These are phyloP conservation scores for Entelurus aequoreus DNA, from an alignment of 2,113 vertebrate genomes.

Conservation along the genomic window DNA sequence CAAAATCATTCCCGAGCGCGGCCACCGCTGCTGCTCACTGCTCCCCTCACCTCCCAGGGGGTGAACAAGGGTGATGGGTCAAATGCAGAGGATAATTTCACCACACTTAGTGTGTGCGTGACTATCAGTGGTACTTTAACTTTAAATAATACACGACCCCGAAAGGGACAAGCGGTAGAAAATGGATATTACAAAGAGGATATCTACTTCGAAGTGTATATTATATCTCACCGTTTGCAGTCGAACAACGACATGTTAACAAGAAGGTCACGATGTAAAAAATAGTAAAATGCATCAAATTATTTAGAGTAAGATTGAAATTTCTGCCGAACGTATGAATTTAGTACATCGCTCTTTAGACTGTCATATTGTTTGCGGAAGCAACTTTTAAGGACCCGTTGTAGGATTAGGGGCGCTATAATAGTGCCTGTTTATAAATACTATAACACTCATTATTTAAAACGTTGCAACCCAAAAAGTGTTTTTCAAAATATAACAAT, in stretches of 20 bases:
- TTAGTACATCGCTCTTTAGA: neutral
- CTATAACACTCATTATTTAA: neutral
- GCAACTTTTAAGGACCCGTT: slow-evolving; percentile 19
- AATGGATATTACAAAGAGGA: too few relatives aligned
- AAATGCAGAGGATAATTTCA: too few relatives aligned
- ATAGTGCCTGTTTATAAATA: slow-evolving; percentile 23
- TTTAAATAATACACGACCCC: too few relatives aligned
- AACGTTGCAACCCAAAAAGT: neutral
- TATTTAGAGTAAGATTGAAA: neutral
- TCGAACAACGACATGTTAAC: slow-evolving; percentile 24
- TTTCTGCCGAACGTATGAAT: neutral
- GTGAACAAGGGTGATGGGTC: too few relatives aligned
- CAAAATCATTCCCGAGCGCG: too few relatives aligned
- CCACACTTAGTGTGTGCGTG: too few relatives aligned
- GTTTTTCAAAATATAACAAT: neutral
- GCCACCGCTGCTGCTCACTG: too few relatives aligned
- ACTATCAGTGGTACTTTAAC: too few relatives aligned
- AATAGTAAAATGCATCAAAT: slow-evolving; percentile 37
- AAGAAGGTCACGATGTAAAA: slow-evolving; percentile 23
- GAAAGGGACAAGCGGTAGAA: too few relatives aligned
- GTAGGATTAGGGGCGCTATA: neutral
- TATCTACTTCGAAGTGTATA: neutral
- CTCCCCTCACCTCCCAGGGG: too few relatives aligned
- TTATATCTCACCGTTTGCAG: slow-evolving; percentile 26
- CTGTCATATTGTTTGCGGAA: slow-evolving; percentile 52